Base-by-base conservation (phyloP, 2,888 invertebrate genomes). In the Drosophila sordidapex region DNA sequence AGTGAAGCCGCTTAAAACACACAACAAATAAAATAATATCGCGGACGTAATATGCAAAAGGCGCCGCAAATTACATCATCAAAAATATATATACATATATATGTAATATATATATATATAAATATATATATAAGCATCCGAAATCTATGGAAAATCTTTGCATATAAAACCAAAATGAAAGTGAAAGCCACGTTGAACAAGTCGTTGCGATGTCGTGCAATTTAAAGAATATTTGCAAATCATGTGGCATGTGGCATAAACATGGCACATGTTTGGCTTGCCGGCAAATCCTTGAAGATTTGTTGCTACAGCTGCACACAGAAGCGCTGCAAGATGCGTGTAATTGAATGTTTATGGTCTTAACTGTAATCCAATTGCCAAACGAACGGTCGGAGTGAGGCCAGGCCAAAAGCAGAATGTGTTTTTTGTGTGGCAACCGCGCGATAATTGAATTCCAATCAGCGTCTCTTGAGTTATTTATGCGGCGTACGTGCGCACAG, bases 361-460 rank as follows among this genome's bases (percentile, higher is more conserved):
- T 76, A 71, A 68, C 64, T 57, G 64, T 80, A 76, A 79, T 64
- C 76, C 67, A 65, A 76, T 62, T 80, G 76, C 51, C 51, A 10
- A n/a, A 46, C n/a, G 25, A 8, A 58, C 11, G 43, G 51, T 33
- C 43, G 13, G 4, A n/a, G 10, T 15, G 7, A 13, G 36, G 7
- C n/a, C 10, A 18, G 18, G 25, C 27, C 29, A 66, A 13, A 35
- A 33, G 4, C 38, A 27, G 33, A 52, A 71, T 38, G 70, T 53
- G 63, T 46, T 46, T 46, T 25, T 46, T 25, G 38, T 38, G 36
- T 49, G 54, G 43, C 54, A 18, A 58, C 31, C 36, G 49, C 62
- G 60, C 8, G 66, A 79, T 83, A 89, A 89, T 83, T 82, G 84
- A 89, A 85, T 76, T 74, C 68, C 63, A 76, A 74, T 74, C 87